Evolutionary conservation across 2,797 vertebrate species (phyloP), one percentile per base, ranked within the genome.

Genomic region (Pseudochirops cupreus): DNA sequence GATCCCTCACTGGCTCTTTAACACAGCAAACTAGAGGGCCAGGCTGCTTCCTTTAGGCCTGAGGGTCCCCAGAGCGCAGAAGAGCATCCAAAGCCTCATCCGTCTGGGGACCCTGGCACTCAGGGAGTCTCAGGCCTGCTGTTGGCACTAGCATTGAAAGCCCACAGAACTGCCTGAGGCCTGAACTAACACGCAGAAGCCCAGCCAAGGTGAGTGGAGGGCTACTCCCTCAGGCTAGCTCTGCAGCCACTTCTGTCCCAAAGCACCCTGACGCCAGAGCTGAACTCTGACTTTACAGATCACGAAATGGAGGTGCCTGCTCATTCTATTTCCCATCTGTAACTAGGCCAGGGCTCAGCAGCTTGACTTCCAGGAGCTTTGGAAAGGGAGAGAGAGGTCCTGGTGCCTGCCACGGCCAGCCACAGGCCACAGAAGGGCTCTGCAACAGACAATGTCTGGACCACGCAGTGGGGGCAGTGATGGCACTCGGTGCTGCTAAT

Each of bases 171-270:
- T 13, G 4, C 29, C 29, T 12, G 4, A 31, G 29, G 12, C 28
- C 31, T 62, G 31, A 62, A 31, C 29, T 31, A 33, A n/a, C 1
- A 1, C 0, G 1, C n/a, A 39, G n/a, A 39, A 21, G 2, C 0
- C 11, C n/a, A 21, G 59, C 31, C 59, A 14, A 62, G 5, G 13
- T 29, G 62, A 7, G 5, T 21, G 33, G 62, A n/a, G 11, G 16
- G 53, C 53, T 10, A 54, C 5, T 16, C 16, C 1, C 16, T 18
- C 2, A 21, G n/a, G 16, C n/a, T 5, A 21, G 16, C 67, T 74
- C 33, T 5, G 4, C 14, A 18, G 31, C 62, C 33, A 16, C 14
- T n/a, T 18, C n/a, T 74, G 67, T 39, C 11, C 53, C 11, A 54
- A 54, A 54, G 53, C 11, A 54, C 1, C 53, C 53, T 11, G 10